These are phyloP conservation scores for Leptopilina clavipes DNA, from an alignment of 1,140 invertebrate genomes.

Conservation along the genomic window DNA sequence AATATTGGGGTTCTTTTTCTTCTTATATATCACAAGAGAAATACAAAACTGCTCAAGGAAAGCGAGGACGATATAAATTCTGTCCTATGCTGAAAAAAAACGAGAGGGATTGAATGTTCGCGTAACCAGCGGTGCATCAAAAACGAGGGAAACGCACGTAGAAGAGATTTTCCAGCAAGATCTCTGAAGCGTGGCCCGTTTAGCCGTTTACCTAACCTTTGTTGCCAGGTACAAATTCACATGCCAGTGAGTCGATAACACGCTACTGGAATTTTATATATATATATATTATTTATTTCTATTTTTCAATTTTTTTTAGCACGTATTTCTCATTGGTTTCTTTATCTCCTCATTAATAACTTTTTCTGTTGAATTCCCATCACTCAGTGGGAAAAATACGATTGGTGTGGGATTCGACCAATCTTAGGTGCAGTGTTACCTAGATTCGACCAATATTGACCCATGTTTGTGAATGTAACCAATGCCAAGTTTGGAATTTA, in stretches of 20 bases:
- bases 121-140: conserved; percentile 51
- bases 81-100: background rate
- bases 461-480: too few relatives aligned
- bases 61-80: conserved; percentile 43
- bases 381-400: too few relatives aligned
- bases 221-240: conserved; percentile 32
- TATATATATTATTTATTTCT: conserved; percentile 35
- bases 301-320: background rate
- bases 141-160: conserved; percentile 52
- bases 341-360: background rate
- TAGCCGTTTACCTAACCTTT: conserved; percentile 46
- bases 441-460: too few relatives aligned
- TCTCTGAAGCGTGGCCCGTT: conserved; percentile 55
- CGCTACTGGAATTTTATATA: conserved; percentile 40
- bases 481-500: too few relatives aligned
- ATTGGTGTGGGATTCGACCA: too few relatives aligned
- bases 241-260: conserved; percentile 40
- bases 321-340: background rate
- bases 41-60: conserved; percentile 42
- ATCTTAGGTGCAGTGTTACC: too few relatives aligned
- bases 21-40: conserved; percentile 47
- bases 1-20: conserved; percentile 59
- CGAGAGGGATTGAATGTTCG: conserved; percentile 38
- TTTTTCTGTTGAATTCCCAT: too few relatives aligned
- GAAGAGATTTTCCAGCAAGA: conserved; percentile 54